phyloP scores from a whole-genome alignment of 1,140 invertebrate species.

The Brachionus paranguensis region DNA sequence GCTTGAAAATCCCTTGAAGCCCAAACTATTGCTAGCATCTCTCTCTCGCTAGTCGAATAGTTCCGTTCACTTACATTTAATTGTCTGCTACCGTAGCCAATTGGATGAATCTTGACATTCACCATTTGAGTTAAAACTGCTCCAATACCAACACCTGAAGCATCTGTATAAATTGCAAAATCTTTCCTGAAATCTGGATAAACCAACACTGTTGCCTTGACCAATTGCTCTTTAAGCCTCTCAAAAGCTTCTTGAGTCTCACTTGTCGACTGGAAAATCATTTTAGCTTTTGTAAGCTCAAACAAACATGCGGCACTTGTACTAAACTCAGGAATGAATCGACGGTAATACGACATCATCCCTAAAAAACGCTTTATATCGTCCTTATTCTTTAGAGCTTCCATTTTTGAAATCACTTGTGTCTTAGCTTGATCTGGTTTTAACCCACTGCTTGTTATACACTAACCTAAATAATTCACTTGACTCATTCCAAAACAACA shows the following conservation, averaged over 20 bases:
- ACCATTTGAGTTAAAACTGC: slow-evolving; percentile 44
- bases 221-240: slow-evolving; percentile 35
- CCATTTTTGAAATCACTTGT: slow-evolving; percentile 39
- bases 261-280: slow-evolving; percentile 39
- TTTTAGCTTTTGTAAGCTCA: slow-evolving; percentile 18
- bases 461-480: slow-evolving; percentile 42
- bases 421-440: slow-evolving; percentile 40
- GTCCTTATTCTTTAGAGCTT: slow-evolving; percentile 29
- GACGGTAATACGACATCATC: no score
- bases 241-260: slow-evolving; percentile 36
- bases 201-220: slow-evolving; percentile 40
- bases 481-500: neutral
- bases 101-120: slow-evolving; percentile 41
- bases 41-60: slow-evolving; percentile 44
- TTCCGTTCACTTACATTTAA: slow-evolving; percentile 42
- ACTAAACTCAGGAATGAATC: slow-evolving; percentile 43
- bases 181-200: neutral
- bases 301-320: slow-evolving; percentile 40
- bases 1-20: slow-evolving; percentile 43
- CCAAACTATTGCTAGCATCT: slow-evolving; percentile 44
- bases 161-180: slow-evolving; percentile 44
- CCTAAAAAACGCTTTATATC: slow-evolving; percentile 45
- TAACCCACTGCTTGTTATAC: slow-evolving; percentile 42
- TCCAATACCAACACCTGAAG: slow-evolving; percentile 23
- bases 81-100: slow-evolving; percentile 43